phyloP scores from a whole-genome alignment of 2,113 vertebrate species.

The Pteropus alecto region DNA sequence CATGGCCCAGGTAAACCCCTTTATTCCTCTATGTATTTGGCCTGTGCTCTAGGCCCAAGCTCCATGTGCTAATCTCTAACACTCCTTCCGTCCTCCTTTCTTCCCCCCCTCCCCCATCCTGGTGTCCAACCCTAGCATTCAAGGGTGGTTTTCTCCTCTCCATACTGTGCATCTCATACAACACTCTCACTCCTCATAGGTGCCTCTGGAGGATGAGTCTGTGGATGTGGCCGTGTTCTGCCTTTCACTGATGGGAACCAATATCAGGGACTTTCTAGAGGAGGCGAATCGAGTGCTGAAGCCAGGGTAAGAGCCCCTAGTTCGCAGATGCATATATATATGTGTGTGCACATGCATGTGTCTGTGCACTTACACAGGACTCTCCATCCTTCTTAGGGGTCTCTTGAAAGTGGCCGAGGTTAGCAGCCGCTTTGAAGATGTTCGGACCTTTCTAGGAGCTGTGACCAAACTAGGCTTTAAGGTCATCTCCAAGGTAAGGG shows the following conservation, averaged over 20 bases:
- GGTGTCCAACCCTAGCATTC: background rate
- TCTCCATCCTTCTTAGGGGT: slow-evolving; percentile 82
- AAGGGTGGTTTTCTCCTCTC: background rate
- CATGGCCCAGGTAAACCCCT: slow-evolving; percentile 89
- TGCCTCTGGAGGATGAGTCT: slow-evolving; percentile 86
- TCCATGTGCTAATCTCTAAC: background rate
- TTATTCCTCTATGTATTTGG: background rate
- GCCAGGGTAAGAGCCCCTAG: slow-evolving; percentile 80
- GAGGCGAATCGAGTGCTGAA: slow-evolving; percentile 95
- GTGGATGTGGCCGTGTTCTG: slow-evolving; percentile 95
- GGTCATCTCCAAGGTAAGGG: slow-evolving; percentile 86
- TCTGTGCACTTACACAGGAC: background rate
- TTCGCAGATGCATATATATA: background rate
- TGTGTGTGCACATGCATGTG: rapidly evolving
- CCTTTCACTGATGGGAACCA: slow-evolving; percentile 96
- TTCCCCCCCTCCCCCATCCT: background rate
- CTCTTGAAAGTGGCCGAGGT: slow-evolving; percentile 94
- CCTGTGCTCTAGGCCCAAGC: background rate
- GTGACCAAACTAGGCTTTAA: slow-evolving; percentile 90
- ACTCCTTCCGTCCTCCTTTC: background rate
- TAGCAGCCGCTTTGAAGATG: slow-evolving; percentile 92
- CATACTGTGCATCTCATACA: background rate
- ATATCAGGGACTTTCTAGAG: slow-evolving; percentile 90
- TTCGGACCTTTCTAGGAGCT: slow-evolving; percentile 82
- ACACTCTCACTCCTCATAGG: slow-evolving; percentile 78